Conservation (phyloP, 2,113 vertebrate species). For the Bubo bubo region DNA sequence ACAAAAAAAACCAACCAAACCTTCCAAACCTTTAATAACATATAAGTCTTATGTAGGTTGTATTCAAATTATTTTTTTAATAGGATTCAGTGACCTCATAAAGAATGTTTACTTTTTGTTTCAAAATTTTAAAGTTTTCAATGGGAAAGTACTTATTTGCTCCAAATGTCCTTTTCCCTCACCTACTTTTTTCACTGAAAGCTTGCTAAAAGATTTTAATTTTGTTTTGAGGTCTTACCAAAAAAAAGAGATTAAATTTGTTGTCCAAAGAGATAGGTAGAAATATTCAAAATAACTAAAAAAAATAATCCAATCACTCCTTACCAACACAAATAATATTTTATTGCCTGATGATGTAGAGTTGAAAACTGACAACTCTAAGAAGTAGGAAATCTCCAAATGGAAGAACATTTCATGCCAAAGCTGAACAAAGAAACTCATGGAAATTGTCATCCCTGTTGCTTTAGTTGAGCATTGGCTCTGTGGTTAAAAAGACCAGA, state of each 20-base stretch:
- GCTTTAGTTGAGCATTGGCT: neutral
- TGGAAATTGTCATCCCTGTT: neutral
- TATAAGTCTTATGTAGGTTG: neutral
- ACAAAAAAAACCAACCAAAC: neutral
- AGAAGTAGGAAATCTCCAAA: neutral
- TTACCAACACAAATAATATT: neutral
- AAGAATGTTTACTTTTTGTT: neutral
- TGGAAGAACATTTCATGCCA: neutral
- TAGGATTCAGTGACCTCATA: neutral
- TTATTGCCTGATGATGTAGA: neutral
- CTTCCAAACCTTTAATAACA: neutral
- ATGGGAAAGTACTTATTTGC: neutral
- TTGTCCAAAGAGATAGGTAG: neutral
- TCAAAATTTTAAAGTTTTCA: neutral
- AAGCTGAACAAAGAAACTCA: neutral
- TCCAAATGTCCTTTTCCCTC: neutral
- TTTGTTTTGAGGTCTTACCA: neutral
- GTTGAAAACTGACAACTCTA: neutral
- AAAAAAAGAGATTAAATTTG: neutral
- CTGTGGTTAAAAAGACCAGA: neutral
- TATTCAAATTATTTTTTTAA: neutral
- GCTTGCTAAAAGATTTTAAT: neutral
- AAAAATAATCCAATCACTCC: rapidly evolving
- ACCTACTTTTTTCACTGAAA: neutral
- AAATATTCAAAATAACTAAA: neutral